Percentiles rank a stretch among this genome's conserved stretches.
phyloP scores from a whole-genome alignment of 2,888 invertebrate species.

The Metacarcinus magister region DNA sequence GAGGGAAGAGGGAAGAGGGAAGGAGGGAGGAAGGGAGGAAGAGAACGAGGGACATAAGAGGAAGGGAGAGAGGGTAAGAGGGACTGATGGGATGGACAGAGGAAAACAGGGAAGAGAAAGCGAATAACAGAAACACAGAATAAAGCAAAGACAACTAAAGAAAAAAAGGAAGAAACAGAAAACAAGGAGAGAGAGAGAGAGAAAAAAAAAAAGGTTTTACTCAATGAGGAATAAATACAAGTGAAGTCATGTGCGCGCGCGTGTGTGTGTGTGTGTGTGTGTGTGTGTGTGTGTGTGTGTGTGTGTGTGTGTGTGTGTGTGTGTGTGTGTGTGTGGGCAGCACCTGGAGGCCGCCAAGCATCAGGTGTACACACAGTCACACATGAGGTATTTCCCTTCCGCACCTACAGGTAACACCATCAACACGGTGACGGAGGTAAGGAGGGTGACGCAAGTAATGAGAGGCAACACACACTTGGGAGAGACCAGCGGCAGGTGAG shows the following conservation, averaged over 20 bases:
- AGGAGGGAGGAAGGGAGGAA: background rate
- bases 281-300: conserved; percentile 63
- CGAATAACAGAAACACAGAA: too few species aligned
- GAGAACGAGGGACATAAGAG: background rate
- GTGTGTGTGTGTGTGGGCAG: too few species aligned
- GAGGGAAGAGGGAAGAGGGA: background rate
- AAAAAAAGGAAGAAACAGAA: background rate
- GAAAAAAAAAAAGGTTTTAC: too few species aligned
- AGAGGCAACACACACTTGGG: too few species aligned
- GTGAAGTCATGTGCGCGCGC: background rate
- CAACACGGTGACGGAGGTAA: too few species aligned
- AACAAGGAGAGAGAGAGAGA: background rate
- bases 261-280: conserved; percentile 61
- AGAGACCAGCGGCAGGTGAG: too few species aligned
- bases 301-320: conserved; percentile 63
- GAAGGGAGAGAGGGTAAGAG: background rate
- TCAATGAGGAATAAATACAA: too few species aligned
- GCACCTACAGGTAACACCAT: too few species aligned
- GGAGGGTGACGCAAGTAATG: too few species aligned
- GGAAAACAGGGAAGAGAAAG: too few species aligned
- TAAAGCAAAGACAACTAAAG: background rate
- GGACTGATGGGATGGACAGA: background rate
- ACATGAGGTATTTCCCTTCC: too few species aligned
- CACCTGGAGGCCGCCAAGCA: background rate
- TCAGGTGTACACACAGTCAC: background rate